A percentile compares a stretch with the other conserved stretches of the same genome.
Conservation (phyloP, 2,888 invertebrate species). For the Lasioglossum zephyrum region DNA sequence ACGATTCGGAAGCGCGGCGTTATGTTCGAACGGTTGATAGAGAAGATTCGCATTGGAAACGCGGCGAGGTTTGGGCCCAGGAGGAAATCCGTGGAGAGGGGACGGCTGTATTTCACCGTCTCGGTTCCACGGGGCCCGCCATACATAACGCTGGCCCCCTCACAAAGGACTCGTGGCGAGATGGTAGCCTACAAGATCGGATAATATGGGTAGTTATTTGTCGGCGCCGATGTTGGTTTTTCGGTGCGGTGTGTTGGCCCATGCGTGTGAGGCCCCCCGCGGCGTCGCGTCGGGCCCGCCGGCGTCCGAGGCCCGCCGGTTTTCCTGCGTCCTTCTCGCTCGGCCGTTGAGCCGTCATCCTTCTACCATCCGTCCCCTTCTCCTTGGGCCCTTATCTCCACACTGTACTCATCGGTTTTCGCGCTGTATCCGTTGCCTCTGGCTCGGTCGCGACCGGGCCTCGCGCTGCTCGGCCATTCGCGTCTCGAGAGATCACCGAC, state of each 20-base stretch:
- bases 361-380: conserved; percentile 32
- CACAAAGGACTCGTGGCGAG: conserved; percentile 82
- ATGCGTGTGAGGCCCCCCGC: conserved; percentile 81
- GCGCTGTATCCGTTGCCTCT: conserved; percentile 57
- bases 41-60: background rate
- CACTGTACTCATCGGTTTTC: conserved; percentile 66
- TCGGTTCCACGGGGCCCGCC: conserved; percentile 66
- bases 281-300: conserved; percentile 77
- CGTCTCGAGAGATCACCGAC: conserved; percentile 50
- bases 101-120: conserved; percentile 68
- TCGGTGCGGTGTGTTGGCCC: conserved; percentile 74
- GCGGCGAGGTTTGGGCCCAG: background rate
- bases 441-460: conserved; percentile 8
- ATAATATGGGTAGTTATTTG: conserved; percentile 84
- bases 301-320: conserved; percentile 66
- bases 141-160: conserved; percentile 75
- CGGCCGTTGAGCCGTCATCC: conserved; percentile 29
- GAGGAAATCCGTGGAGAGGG: conserved; percentile 27
- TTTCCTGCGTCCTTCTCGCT: conserved; percentile 35
- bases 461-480: conserved; percentile 30
- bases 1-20: background rate
- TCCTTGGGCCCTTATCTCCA: conserved; percentile 51
- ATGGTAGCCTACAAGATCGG: conserved; percentile 83
- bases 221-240: conserved; percentile 84
- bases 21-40: background rate